Percentiles rank a stretch among this genome's conserved stretches.
phyloP scores from a whole-genome alignment of 1,140 invertebrate genomes.

The Lithobius niger region DNA sequence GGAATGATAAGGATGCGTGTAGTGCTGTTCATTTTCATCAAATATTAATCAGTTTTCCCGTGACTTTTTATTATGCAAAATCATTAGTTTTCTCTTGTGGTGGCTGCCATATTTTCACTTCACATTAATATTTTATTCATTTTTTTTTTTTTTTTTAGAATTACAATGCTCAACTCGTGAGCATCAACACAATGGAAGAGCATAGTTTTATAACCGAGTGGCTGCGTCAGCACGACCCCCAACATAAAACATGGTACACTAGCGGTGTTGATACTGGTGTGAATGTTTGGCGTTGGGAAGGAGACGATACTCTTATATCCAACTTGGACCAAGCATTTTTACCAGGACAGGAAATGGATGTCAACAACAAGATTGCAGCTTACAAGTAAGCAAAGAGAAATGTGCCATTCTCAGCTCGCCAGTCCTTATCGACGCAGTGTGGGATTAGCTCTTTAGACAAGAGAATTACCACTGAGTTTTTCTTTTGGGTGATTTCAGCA shows the following conservation, averaged over 20 bases:
- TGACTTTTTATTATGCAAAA: not conserved
- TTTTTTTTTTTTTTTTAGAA: slow-evolving; percentile 30
- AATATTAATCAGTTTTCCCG: not conserved
- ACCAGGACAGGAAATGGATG: slow-evolving; percentile 37
- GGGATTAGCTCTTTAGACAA: no score
- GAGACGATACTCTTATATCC: slow-evolving; percentile 54
- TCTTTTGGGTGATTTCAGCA: no score
- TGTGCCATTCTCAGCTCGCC: not conserved
- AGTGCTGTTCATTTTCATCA: not conserved
- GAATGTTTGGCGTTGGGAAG: slow-evolving; percentile 68
- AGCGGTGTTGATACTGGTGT: slow-evolving; percentile 55
- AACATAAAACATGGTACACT: slow-evolving; percentile 74
- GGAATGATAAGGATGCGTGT: not conserved
- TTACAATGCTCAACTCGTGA: slow-evolving; percentile 63
- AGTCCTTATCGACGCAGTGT: not conserved
- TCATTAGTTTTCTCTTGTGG: not conserved
- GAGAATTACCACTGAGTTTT: no score
- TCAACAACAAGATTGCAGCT: slow-evolving; percentile 41
- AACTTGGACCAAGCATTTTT: slow-evolving; percentile 73
- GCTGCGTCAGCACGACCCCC: slow-evolving; percentile 62
- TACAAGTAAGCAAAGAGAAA: slow-evolving; percentile 36
- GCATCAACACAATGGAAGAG: slow-evolving; percentile 66
- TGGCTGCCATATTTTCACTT: not conserved
- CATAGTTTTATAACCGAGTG: slow-evolving; percentile 70
- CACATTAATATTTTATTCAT: slow-evolving; percentile 3